Percentiles rank a stretch among this genome's conserved stretches.
Evolutionary conservation across 2,888 invertebrate species (phyloP).

Genomic region (Dastarcus helophoroides): DNA sequence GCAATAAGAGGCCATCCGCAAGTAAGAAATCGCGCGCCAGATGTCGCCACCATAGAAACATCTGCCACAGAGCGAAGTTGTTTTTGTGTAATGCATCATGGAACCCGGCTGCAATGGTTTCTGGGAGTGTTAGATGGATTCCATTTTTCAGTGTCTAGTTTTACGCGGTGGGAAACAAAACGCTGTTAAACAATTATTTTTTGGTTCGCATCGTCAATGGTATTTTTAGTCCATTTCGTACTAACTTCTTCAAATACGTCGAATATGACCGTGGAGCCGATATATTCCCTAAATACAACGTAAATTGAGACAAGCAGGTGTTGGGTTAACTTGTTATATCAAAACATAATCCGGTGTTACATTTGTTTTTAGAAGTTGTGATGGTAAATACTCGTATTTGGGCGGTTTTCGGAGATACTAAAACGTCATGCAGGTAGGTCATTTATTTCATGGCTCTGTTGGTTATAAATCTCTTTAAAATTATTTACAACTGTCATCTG

Average conservation of each 20-base stretch:
- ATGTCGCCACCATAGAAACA: conserved; percentile 1
- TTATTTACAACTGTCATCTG: conserved; percentile 18
- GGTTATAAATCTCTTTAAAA: conserved; percentile 10
- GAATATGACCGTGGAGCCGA: conserved; percentile 11
- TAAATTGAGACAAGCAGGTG: conserved; percentile 29
- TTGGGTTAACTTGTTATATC: conserved; percentile 21
- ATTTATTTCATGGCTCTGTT: conserved; percentile 15
- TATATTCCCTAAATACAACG: conserved; percentile 13
- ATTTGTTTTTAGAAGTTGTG: conserved; percentile 24
- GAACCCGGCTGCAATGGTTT: conserved; percentile 38
- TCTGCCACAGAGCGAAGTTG: conserved; percentile 11
- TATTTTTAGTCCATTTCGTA: conserved; percentile 9
- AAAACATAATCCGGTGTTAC: conserved; percentile 10
- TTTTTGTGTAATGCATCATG: conserved; percentile 30
- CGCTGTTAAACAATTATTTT: conserved; percentile 18
- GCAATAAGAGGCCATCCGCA: no score
- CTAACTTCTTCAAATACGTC: conserved; percentile 7
- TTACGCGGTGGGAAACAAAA: conserved; percentile 37
- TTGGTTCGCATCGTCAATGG: conserved; percentile 7
- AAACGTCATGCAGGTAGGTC: conserved; percentile 40
- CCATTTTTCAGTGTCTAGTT: conserved; percentile 45
- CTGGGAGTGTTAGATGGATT: conserved; percentile 45
- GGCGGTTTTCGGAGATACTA: conserved; percentile 27
- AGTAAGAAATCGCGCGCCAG: no score
- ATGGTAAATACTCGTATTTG: conserved; percentile 34